Evolutionary conservation across 2,113 vertebrate species (phyloP).

Genomic region (Theristicus caerulescens): DNA sequence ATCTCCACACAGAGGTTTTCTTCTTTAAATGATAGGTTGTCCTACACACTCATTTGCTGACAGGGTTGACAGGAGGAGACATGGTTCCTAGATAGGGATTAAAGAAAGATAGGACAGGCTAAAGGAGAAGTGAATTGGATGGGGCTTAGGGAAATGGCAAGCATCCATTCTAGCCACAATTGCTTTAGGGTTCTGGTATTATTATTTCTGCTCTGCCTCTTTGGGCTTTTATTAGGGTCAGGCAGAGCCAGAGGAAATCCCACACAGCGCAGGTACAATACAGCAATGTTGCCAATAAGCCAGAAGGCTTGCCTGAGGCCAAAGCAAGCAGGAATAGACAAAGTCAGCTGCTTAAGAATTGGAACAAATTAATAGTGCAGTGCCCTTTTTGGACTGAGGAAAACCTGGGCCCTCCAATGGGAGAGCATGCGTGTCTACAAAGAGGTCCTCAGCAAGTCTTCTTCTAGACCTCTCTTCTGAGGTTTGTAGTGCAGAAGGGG

Average conservation of each 20-base stretch:
- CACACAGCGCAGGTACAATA: not conserved
- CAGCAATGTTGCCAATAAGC: not conserved
- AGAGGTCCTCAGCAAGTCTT: not conserved
- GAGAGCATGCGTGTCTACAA: not conserved
- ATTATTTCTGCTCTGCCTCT: conserved; percentile 23
- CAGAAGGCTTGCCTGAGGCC: conserved; percentile 35
- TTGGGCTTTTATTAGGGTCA: conserved; percentile 12
- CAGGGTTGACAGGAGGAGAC: not conserved
- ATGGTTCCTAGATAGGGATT: not conserved
- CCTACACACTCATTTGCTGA: not conserved
- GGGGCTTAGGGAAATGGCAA: not conserved
- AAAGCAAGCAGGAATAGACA: conserved; percentile 5
- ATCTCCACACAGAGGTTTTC: not conserved
- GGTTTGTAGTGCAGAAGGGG: not conserved
- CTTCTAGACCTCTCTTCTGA: not conserved
- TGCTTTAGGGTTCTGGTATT: conserved; percentile 12
- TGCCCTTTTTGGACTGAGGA: not conserved
- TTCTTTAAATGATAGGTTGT: not conserved
- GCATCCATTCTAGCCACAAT: not conserved
- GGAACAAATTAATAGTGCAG: not conserved
- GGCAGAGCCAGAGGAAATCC: conserved; percentile 30
- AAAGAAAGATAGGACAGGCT: not conserved
- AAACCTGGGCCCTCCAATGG: not conserved
- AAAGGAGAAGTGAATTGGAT: not conserved
- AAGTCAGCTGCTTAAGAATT: not conserved